Conservation (phyloP, 2,888 invertebrate species). For the Dicyrtoma fusca region DNA sequence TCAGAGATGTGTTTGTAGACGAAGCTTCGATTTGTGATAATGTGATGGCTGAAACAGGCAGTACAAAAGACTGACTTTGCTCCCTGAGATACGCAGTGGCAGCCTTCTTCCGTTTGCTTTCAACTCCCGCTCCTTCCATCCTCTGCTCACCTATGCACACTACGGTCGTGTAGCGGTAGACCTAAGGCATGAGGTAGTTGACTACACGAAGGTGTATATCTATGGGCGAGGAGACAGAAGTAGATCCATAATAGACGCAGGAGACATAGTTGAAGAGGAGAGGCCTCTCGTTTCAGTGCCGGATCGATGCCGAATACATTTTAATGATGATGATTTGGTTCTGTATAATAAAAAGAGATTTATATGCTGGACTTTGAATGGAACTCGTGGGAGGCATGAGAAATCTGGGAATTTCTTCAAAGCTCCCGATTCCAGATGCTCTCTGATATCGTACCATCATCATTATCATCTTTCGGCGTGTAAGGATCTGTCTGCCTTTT, state of each 20-base stretch:
- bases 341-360: conserved; percentile 30
- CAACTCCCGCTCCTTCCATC: background rate
- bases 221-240: background rate
- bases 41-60: conserved; percentile 25
- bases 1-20: background rate
- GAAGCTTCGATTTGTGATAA: conserved; percentile 26
- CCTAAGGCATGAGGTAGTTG: too few relatives aligned
- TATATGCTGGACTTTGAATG: conserved; percentile 31
- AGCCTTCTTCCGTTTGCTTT: background rate
- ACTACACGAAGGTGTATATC: background rate
- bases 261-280: background rate
- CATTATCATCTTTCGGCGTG: background rate
- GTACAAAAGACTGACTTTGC: conserved; percentile 14
- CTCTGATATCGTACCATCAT: conserved; percentile 33
- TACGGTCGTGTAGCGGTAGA: too few relatives aligned
- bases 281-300: too few relatives aligned
- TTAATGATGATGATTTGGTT: conserved; percentile 34
- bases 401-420: conserved; percentile 30
- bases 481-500: background rate
- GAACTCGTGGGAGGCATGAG: conserved; percentile 30
- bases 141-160: background rate
- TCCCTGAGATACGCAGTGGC: background rate
- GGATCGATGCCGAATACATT: conserved; percentile 34
- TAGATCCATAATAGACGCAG: background rate
- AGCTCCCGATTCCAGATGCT: conserved; percentile 31